Conservation (phyloP, 1,140 invertebrate species). For the Achroia grisella region DNA sequence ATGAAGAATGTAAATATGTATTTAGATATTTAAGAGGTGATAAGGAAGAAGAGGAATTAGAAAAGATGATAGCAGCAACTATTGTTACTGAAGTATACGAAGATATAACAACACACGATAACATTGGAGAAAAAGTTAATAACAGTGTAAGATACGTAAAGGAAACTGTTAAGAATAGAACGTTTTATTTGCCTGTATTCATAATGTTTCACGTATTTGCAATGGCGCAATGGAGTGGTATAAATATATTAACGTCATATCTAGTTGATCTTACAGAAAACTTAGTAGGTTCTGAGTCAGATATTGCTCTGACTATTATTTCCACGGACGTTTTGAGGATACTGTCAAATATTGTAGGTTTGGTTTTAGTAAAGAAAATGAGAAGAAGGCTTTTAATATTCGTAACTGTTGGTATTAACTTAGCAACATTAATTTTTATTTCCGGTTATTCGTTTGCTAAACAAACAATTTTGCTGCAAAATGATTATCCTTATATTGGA, state of each 20-base stretch:
- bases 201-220: constrained; percentile 24
- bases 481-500: constrained; percentile 15
- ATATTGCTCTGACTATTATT: constrained; percentile 7
- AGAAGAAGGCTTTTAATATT: constrained; percentile 21
- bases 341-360: constrained; percentile 20
- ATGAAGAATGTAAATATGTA: constrained; percentile 24
- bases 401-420: constrained; percentile 12
- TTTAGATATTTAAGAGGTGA: constrained; percentile 34
- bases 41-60: constrained; percentile 31
- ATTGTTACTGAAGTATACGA: constrained; percentile 19
- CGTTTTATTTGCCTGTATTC: constrained; percentile 25
- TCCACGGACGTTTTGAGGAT: constrained; percentile 21
- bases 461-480: constrained; percentile 9
- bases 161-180: constrained; percentile 8
- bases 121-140: constrained; percentile 2
- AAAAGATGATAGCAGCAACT: constrained; percentile 25
- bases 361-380: constrained; percentile 22
- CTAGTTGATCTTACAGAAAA: constrained; percentile 13
- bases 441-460: constrained; percentile 20
- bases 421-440: constrained; percentile 9
- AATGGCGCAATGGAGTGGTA: constrained; percentile 19
- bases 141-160: constrained; percentile 1
- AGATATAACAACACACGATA: constrained; percentile 5
- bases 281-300: constrained; percentile 11
- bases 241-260: constrained; percentile 17